These are phyloP conservation scores for Gavialis gangeticus DNA, from an alignment of 2,113 vertebrate genomes.

Conservation along the genomic window DNA sequence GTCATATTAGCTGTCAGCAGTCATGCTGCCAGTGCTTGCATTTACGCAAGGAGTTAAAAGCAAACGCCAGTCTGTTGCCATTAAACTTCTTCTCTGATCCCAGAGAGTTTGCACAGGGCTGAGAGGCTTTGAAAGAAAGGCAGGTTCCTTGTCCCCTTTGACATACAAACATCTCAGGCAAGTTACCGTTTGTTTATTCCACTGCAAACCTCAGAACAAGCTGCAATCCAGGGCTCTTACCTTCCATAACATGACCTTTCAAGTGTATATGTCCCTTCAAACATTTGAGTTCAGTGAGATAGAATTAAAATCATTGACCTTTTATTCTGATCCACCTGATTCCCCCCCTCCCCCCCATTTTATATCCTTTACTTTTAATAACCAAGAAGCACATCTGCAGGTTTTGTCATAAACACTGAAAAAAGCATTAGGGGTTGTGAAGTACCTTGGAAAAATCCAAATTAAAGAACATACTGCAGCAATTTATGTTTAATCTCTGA, in stretches of 20 bases:
- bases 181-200: constrained; percentile 74
- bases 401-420: constrained; percentile 69
- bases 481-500: constrained; percentile 69
- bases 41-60: constrained; percentile 72
- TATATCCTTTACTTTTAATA: constrained; percentile 64
- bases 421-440: constrained; percentile 58
- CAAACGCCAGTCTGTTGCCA: constrained; percentile 63
- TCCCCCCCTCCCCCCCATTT: constrained; percentile 16
- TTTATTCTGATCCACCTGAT: constrained; percentile 54
- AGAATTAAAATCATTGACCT: constrained; percentile 74
- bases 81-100: constrained; percentile 56
- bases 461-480: constrained; percentile 60
- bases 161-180: constrained; percentile 61
- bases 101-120: constrained; percentile 58
- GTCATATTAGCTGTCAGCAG: constrained; percentile 21
- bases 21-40: constrained; percentile 17
- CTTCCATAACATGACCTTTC: constrained; percentile 65
- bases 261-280: constrained; percentile 62
- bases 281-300: constrained; percentile 65
- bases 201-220: neutral
- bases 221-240: constrained; percentile 57
- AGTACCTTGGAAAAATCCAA: constrained; percentile 59
- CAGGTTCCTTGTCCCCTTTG: constrained; percentile 64
- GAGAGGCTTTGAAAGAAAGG: constrained; percentile 67
- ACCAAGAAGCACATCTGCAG: constrained; percentile 63